Percentiles rank a stretch among this genome's conserved stretches.
Evolutionary conservation across 2,888 invertebrate species (phyloP).

Genomic region (Neocrepidodera transversa): DNA sequence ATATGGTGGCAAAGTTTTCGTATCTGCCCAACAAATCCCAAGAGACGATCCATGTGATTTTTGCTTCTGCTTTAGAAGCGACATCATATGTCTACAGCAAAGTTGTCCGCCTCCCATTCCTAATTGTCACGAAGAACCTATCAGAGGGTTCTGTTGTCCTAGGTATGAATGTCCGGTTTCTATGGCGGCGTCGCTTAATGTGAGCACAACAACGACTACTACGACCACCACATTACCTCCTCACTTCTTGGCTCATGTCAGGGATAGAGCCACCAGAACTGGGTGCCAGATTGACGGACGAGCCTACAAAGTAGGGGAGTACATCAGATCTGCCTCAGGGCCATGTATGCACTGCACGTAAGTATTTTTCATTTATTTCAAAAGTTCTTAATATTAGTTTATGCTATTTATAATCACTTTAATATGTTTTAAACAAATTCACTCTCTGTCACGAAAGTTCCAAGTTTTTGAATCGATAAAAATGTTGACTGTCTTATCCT

Average conservation of each 20-base stretch:
- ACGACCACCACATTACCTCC: conserved; percentile 86
- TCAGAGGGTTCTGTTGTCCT: conserved; percentile 93
- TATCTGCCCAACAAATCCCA: conserved; percentile 94
- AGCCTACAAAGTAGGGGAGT: conserved; percentile 85
- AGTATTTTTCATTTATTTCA: conserved; percentile 61
- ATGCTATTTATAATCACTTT: no score
- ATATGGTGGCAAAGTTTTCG: conserved; percentile 91
- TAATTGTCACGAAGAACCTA: conserved; percentile 90
- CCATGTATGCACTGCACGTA: conserved; percentile 95
- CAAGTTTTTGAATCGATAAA: no score
- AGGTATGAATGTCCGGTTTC: conserved; percentile 92
- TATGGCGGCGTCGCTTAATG: conserved; percentile 81
- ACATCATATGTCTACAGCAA: conserved; percentile 93
- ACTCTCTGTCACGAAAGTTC: no score
- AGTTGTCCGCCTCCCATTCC: conserved; percentile 94
- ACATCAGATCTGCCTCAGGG: conserved; percentile 84
- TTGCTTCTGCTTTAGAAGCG: conserved; percentile 96
- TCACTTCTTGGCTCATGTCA: conserved; percentile 80
- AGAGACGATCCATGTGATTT: conserved; percentile 95
- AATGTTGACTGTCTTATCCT: no score
- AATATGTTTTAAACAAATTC: no score
- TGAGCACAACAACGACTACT: conserved; percentile 87
- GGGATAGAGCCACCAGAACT: conserved; percentile 74
- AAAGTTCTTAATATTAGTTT: no score
- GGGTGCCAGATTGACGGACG: conserved; percentile 88